Percentiles rank a stretch among this genome's conserved stretches.
phyloP scores from a whole-genome alignment of 2,797 vertebrate genomes.

The Arremon brunneinucha region DNA sequence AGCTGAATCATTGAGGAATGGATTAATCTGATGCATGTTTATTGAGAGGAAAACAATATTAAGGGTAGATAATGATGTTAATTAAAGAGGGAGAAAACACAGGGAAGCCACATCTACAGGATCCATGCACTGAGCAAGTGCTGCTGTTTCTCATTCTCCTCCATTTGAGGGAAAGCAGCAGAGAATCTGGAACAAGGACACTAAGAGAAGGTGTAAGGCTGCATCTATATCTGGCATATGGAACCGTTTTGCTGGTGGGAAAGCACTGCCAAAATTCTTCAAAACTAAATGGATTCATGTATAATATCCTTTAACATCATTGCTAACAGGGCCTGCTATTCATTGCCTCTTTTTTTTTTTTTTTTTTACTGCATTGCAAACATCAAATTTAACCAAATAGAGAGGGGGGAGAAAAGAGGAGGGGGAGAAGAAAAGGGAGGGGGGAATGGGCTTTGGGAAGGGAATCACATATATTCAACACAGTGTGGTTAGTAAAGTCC shows the following conservation, averaged over 20 bases:
- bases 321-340: conserved; percentile 76
- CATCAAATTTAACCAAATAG: conserved; percentile 59
- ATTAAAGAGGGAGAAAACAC: neutral
- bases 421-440: neutral
- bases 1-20: neutral
- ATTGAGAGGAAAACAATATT: neutral
- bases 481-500: conserved; percentile 2
- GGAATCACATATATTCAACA: neutral
- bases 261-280: conserved; percentile 74
- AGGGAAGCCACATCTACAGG: conserved; percentile 14
- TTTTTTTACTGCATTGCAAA: neutral
- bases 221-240: conserved; percentile 73
- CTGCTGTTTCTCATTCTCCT: neutral
- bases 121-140: neutral
- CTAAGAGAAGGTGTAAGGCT: conserved; percentile 64
- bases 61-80: neutral
- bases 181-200: conserved; percentile 51
- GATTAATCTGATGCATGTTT: neutral
- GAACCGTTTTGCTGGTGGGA: conserved; percentile 75
- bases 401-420: neutral
- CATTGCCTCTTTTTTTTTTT: conserved; percentile 45
- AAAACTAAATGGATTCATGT: conserved; percentile 66
- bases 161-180: neutral
- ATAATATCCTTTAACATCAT: conserved; percentile 80
- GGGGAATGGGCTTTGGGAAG: neutral